A percentile compares a stretch with the other conserved stretches of the same genome.
Conservation (phyloP, 2,888 invertebrate genomes). For the Dasypolia templi region DNA sequence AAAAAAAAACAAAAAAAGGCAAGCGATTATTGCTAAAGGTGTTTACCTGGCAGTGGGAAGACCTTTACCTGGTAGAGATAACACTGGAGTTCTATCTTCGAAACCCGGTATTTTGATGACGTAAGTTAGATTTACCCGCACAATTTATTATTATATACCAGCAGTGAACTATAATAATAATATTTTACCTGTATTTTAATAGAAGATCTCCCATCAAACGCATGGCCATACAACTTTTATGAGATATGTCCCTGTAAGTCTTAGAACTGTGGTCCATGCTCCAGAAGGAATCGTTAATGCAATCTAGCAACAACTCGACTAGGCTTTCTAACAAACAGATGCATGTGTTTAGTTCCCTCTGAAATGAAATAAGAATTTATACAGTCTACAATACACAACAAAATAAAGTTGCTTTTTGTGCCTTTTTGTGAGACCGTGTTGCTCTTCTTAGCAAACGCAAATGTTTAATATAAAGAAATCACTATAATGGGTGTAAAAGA, state of each 20-base stretch:
- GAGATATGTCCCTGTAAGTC: constrained; percentile 86
- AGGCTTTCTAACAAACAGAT: constrained; percentile 87
- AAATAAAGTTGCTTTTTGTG: background rate
- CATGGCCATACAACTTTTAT: constrained; percentile 89
- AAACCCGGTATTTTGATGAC: background rate
- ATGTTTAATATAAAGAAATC: background rate
- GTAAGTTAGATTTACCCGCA: background rate
- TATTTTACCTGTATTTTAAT: constrained; percentile 87
- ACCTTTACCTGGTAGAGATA: background rate
- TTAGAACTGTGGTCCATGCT: constrained; percentile 82
- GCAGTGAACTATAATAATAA: background rate
- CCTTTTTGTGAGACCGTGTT: background rate
- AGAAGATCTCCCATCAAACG: constrained; percentile 90
- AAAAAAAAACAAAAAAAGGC: too few species aligned
- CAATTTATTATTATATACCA: background rate
- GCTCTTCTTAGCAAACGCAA: background rate
- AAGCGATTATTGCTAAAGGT: too few species aligned
- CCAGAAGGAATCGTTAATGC: constrained; percentile 91
- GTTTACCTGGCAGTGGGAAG: background rate
- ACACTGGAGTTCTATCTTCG: background rate
- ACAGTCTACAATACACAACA: background rate
- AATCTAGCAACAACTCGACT: constrained; percentile 87
- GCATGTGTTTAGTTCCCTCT: constrained; percentile 88
- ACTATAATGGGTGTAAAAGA: too few species aligned
- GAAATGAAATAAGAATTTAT: constrained; percentile 60